Evolutionary conservation across 2,797 vertebrate genomes (phyloP).

Genomic region (Echeneis naucrates): DNA sequence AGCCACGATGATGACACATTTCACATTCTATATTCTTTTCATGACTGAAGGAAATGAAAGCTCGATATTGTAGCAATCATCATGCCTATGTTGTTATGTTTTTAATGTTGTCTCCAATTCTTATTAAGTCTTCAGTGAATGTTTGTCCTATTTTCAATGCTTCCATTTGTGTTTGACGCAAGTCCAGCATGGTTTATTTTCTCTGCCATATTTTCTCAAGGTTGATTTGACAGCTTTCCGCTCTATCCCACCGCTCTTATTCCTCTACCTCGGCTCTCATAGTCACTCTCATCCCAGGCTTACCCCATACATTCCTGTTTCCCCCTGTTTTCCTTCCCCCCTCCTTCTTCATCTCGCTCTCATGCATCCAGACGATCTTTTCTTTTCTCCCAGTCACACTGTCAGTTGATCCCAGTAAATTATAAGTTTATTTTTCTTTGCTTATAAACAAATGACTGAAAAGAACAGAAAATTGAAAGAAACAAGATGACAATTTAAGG

Average conservation of each 20-base stretch:
- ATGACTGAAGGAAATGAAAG: slow-evolving; percentile 12
- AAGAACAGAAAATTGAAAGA: slow-evolving; percentile 55
- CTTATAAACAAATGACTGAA: slow-evolving; percentile 77
- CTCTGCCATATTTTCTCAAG: slow-evolving; percentile 76
- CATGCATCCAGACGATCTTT: slow-evolving; percentile 39
- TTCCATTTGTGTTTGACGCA: slow-evolving; percentile 58
- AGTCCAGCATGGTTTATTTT: slow-evolving; percentile 74
- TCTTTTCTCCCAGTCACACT: slow-evolving; percentile 22
- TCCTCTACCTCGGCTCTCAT: slow-evolving; percentile 71
- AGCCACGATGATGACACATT: slow-evolving; percentile 9
- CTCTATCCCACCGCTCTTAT: slow-evolving; percentile 61
- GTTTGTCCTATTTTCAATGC: slow-evolving; percentile 59
- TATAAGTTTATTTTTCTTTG: slow-evolving; percentile 73
- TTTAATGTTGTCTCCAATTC: slow-evolving; percentile 42
- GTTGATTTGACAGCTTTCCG: slow-evolving; percentile 73
- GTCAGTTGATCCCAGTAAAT: slow-evolving; percentile 67
- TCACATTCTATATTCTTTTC: slow-evolving; percentile 17
- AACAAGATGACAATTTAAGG: slow-evolving; percentile 65
- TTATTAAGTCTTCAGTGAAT: slow-evolving; percentile 43
- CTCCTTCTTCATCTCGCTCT: slow-evolving; percentile 29
- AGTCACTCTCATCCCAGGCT: slow-evolving; percentile 67
- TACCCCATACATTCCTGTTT: slow-evolving; percentile 66
- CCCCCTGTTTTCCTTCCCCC: slow-evolving; percentile 51
- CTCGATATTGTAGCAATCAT: slow-evolving; percentile 21
- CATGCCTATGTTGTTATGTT: slow-evolving; percentile 49